phyloP scores from a whole-genome alignment of 1,140 invertebrate genomes.

The Delia radicum region DNA sequence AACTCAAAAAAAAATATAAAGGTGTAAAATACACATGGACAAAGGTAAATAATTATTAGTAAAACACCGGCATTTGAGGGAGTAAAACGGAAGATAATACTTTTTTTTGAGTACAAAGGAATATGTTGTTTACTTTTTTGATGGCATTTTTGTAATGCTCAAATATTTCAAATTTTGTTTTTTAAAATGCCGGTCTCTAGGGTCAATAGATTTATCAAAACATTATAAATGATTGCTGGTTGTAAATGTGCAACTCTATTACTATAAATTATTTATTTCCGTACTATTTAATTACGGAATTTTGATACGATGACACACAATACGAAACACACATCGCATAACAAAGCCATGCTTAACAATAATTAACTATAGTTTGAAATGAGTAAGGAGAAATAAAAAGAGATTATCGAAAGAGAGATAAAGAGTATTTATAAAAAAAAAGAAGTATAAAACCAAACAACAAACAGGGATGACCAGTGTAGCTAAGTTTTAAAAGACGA shows the following conservation, averaged over 20 bases:
- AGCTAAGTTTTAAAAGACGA: no score
- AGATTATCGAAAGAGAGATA: background rate
- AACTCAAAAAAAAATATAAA: background rate
- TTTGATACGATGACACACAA: background rate
- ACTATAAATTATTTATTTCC: slow-evolving; percentile 21
- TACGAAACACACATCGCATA: background rate
- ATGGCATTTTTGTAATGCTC: no score
- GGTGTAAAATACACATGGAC: background rate
- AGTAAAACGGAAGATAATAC: no score
- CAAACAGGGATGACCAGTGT: background rate
- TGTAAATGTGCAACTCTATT: slow-evolving; percentile 15
- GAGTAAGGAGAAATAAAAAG: background rate
- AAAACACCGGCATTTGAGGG: no score
- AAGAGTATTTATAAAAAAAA: background rate
- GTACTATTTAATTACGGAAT: slow-evolving; percentile 24
- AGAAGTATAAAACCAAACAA: background rate
- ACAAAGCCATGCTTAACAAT: background rate
- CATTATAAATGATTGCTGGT: background rate
- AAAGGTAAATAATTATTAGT: background rate
- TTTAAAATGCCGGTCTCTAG: background rate
- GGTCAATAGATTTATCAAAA: background rate
- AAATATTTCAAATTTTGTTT: no score
- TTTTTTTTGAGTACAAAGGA: no score
- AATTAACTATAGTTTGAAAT: background rate
- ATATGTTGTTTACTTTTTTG: no score